These are phyloP conservation scores for Stenotaenia linearis DNA, from an alignment of 2,888 invertebrate species.

Conservation along the genomic window DNA sequence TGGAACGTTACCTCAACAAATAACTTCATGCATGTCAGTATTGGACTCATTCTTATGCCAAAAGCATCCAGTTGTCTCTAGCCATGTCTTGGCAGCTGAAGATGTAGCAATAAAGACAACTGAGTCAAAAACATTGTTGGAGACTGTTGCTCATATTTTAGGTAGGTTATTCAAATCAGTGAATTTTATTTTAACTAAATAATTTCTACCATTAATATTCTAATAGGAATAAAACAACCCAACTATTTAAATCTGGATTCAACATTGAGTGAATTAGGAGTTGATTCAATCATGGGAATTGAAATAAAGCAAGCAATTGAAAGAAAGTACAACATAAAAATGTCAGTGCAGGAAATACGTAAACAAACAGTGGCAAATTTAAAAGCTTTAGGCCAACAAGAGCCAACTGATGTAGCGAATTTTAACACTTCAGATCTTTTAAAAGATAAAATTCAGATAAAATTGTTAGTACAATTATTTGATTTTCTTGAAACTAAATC, in stretches of 20 bases:
- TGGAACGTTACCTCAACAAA: constrained; percentile 92
- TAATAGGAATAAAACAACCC: constrained; percentile 81
- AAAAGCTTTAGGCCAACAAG: constrained; percentile 47
- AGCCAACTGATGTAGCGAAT: background rate
- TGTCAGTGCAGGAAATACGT: constrained; percentile 87
- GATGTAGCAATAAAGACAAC: constrained; percentile 52
- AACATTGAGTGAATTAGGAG: constrained; percentile 86
- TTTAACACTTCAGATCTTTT: background rate
- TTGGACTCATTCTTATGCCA: constrained; percentile 87
- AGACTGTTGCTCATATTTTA: constrained; percentile 80
- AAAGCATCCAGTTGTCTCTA: constrained; percentile 73
- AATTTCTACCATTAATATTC: too few relatives aligned
- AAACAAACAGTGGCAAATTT: constrained; percentile 71
- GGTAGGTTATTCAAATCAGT: background rate
- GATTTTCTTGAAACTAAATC: background rate
- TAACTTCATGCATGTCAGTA: constrained; percentile 80
- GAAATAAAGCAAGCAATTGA: constrained; percentile 96
- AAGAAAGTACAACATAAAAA: constrained; percentile 80
- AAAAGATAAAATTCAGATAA: background rate
- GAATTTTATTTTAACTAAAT: background rate
- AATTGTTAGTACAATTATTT: background rate
- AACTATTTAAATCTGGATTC: constrained; percentile 67
- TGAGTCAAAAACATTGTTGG: constrained; percentile 60
- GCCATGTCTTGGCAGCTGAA: constrained; percentile 79
- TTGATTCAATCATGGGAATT: constrained; percentile 98